Percentiles rank a stretch among this genome's conserved stretches.
phyloP scores from a whole-genome alignment of 2,888 invertebrate genomes.

The Drosophila mimica region DNA sequence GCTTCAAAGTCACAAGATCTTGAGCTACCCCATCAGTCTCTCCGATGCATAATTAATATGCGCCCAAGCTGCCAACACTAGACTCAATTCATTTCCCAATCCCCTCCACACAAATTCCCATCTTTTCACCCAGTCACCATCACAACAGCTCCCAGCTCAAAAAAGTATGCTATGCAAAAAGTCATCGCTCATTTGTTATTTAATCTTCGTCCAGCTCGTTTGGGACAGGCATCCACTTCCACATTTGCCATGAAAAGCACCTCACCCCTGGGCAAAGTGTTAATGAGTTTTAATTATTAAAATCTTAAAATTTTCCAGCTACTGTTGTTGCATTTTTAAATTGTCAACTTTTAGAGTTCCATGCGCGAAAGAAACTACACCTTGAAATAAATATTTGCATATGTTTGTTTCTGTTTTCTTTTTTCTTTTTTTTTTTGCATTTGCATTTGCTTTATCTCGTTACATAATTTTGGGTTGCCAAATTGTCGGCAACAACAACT shows the following conservation, averaged over 20 bases:
- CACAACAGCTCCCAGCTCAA: constrained; percentile 20
- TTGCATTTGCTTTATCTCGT: constrained; percentile 52
- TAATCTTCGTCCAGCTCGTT: constrained; percentile 69
- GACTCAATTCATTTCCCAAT: constrained; percentile 38
- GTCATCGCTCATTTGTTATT: constrained; percentile 80
- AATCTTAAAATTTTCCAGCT: constrained; percentile 51
- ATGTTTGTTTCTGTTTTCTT: not conserved
- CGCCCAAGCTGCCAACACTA: constrained; percentile 37
- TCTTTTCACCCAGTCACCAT: constrained; percentile 15
- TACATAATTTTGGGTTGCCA: constrained; percentile 60
- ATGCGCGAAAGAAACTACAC: constrained; percentile 2
- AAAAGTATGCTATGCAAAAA: constrained; percentile 64
- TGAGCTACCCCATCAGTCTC: constrained; percentile 3
- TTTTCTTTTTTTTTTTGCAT: constrained; percentile 14
- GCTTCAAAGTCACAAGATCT: constrained; percentile 43
- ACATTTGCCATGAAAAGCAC: not conserved
- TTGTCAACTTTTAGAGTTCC: constrained; percentile 35
- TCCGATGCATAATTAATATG: constrained; percentile 63
- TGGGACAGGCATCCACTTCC: constrained; percentile 11
- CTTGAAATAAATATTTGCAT: constrained; percentile 1
- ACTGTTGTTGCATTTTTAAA: constrained; percentile 42
- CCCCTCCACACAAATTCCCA: constrained; percentile 16
- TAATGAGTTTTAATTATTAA: constrained; percentile 79
- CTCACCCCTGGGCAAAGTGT: constrained; percentile 54
- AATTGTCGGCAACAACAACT: constrained; percentile 40